Evolutionary conservation across 1,140 invertebrate species (phyloP), one percentile per base, ranked within the genome.

Genomic region (Drosophila novamexicana): DNA sequence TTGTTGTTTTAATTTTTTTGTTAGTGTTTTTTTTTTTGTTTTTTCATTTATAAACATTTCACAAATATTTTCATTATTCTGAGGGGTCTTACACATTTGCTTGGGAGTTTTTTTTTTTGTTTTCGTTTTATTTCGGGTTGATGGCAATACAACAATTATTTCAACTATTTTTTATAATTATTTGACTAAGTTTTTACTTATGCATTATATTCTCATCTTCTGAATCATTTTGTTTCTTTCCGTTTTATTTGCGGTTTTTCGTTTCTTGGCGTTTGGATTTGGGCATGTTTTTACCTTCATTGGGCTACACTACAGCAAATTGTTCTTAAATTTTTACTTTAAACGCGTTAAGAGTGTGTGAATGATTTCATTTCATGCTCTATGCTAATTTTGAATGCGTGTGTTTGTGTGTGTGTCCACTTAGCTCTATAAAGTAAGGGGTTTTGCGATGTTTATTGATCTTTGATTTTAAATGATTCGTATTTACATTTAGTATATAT

Each of bases 91-190:
- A 84, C 83, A 88, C 79, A 89, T 77, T 77, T 83, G 59, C 64
- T 79, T 79, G 54, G 40, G 59, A 14, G 14, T 64, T 79, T 82
- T 82, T 58, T 52, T 68, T 63, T 72, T 50, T 39, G 32, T 61
- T 76, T 54, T 45, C 6, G 49, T 47, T 85, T 75, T 71, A 40
- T 63, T 66, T 75, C 53, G 81, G 65, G 63, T 68, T 73, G 84
- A 89, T 73, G 75, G 75, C 74, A 73, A 77, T 77, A 77, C 84
- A 89, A 89, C 84, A 89, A 89, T 89, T 89, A 89, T 89, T 89
- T 89, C 84, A 88, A 88, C 80, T 89, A 89, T 89, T 89, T 75
- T 89, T 77, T 89, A 89, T 84, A 89, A 75, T 84, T 89, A 84
- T 77, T 62, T 81, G 77, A 81, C 84, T 84, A 84, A 89, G 34